Conservation (phyloP, 2,797 vertebrate species). For the Hippocampus kuda region DNA sequence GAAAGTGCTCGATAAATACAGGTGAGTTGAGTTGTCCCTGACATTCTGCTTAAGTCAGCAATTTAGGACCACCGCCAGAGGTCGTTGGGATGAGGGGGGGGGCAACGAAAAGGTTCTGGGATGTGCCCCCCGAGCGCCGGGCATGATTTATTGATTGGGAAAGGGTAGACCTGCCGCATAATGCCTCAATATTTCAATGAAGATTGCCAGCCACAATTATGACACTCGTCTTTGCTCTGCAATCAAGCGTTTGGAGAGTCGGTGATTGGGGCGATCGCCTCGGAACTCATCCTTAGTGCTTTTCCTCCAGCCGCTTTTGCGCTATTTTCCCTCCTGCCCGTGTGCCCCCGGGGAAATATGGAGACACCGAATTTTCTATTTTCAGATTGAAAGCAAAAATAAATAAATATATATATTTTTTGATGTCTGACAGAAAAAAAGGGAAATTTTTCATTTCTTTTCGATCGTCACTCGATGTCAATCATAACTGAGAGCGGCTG, state of each 20-base stretch:
- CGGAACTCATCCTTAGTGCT: background rate
- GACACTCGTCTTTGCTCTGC: background rate
- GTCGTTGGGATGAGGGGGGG: constrained; percentile 8
- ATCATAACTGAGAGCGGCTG: background rate
- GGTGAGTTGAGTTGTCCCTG: too few relatives aligned
- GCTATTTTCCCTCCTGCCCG: background rate
- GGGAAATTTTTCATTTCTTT: too few relatives aligned
- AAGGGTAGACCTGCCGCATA: constrained; percentile 1
- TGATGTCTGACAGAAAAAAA: too few relatives aligned
- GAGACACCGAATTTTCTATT: too few relatives aligned
- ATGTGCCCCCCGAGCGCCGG: background rate
- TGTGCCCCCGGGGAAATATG: background rate
- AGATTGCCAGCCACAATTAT: background rate
- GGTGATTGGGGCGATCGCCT: background rate
- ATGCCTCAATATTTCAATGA: background rate
- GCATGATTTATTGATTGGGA: constrained; percentile 37
- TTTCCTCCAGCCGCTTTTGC: background rate
- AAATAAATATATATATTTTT: too few relatives aligned
- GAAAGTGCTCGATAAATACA: too few relatives aligned
- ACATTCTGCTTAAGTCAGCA: constrained; percentile 2
- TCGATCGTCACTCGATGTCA: background rate
- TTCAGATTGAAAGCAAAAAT: too few relatives aligned
- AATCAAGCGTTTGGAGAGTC: background rate
- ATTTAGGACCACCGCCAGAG: constrained; percentile 12
- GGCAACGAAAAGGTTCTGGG: constrained; percentile 6